Percentiles rank a stretch among this genome's conserved stretches.
phyloP scores from a whole-genome alignment of 2,888 invertebrate species.

The Lepidonotus clava region DNA sequence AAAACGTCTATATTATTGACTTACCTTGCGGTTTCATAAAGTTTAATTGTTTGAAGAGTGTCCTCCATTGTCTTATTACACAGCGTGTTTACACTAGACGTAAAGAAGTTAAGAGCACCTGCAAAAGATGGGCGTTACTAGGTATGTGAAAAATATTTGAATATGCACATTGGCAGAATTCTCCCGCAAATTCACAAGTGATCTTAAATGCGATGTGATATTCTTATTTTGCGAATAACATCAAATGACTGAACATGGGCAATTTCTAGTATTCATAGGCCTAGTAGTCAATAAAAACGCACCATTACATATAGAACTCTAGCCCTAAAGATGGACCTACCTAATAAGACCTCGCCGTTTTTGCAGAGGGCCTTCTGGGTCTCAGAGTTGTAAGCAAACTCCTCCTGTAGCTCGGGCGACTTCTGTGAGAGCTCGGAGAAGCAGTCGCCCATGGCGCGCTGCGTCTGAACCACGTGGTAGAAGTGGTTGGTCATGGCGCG shows the following conservation, averaged over 20 bases:
- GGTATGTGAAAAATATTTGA: background rate
- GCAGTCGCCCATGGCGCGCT: conserved; percentile 92
- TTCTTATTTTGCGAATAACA: too few species aligned
- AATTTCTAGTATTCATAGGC: too few species aligned
- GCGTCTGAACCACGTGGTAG: conserved; percentile 91
- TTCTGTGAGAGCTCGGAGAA: conserved; percentile 97
- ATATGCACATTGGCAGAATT: background rate
- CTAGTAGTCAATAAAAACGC: too few species aligned
- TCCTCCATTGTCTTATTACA: conserved; percentile 99
- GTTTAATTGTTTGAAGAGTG: conserved; percentile 88
- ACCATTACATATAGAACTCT: too few species aligned
- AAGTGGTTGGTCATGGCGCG: conserved; percentile 93
- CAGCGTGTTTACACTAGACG: conserved; percentile 95
- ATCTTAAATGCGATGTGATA: too few species aligned
- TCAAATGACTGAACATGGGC: too few species aligned
- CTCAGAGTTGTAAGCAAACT: conserved; percentile 96
- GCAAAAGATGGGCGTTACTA: conserved; percentile 33
- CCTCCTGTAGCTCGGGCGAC: conserved; percentile 96
- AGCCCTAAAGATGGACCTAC: too few species aligned
- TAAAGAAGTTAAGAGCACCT: conserved; percentile 97
- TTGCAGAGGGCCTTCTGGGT: conserved; percentile 95
- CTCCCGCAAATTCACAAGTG: too few species aligned
- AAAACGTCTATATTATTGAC: too few species aligned
- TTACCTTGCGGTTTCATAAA: conserved; percentile 89
- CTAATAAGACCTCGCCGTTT: conserved; percentile 94